Evolutionary conservation across 2,797 vertebrate species (phyloP).

Genomic region (Crenuchus spilurus): DNA sequence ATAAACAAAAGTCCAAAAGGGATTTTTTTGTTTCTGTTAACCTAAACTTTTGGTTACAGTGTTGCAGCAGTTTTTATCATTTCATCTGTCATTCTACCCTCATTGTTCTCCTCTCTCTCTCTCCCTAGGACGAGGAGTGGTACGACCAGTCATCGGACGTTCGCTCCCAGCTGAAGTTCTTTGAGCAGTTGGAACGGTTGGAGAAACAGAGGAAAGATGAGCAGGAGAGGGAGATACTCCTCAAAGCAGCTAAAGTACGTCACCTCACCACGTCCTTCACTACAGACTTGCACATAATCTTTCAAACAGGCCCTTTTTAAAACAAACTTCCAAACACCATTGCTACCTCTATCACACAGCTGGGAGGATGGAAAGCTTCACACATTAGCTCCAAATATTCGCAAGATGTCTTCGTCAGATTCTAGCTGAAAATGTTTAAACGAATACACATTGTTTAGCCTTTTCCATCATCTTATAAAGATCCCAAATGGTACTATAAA

Average conservation of each 20-base stretch:
- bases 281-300: too few species aligned
- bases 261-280: not conserved
- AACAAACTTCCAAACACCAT: too few species aligned
- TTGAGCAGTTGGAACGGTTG: slow-evolving; percentile 87
- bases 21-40: slow-evolving; percentile 42
- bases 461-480: too few species aligned
- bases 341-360: too few species aligned
- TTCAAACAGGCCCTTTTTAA: not conserved
- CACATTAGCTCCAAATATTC: too few species aligned
- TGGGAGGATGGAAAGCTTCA: too few species aligned
- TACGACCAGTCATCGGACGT: slow-evolving; percentile 85
- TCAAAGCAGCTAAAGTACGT: slow-evolving; percentile 88
- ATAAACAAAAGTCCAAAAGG: slow-evolving; percentile 48
- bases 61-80: not conserved
- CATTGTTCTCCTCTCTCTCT: slow-evolving; percentile 29
- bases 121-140: slow-evolving; percentile 81
- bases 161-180: slow-evolving; percentile 86
- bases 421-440: too few species aligned
- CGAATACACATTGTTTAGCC: too few species aligned
- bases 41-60: slow-evolving; percentile 31
- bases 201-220: slow-evolving; percentile 91
- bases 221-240: slow-evolving; percentile 87
- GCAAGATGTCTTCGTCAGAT: too few species aligned
- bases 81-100: slow-evolving; percentile 11
- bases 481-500: too few species aligned